A percentile compares a stretch with the other conserved stretches of the same genome.
Evolutionary conservation across 2,888 invertebrate genomes (phyloP).

Genomic region (Drosophila stalkeri): DNA sequence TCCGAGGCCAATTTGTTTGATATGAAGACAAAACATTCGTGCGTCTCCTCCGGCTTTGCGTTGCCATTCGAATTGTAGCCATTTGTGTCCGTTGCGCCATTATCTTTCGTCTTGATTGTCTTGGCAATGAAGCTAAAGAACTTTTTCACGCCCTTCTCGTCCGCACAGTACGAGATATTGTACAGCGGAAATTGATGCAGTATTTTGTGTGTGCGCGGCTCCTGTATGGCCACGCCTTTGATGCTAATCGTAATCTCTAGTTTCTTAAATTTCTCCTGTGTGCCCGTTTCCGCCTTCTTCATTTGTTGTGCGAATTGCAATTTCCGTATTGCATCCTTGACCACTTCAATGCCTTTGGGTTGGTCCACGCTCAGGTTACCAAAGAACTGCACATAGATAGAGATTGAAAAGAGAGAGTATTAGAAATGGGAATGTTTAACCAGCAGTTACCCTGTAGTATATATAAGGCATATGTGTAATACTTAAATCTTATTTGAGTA

Average conservation of each 20-base stretch:
- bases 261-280: conserved; percentile 92
- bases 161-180: conserved; percentile 99
- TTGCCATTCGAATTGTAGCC: conserved; percentile 54
- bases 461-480: too few relatives aligned
- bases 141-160: conserved; percentile 98
- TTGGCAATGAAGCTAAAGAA: conserved; percentile 90
- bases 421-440: background rate
- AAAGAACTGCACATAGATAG: conserved; percentile 88
- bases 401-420: background rate
- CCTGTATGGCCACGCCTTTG: conserved; percentile 97
- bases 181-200: conserved; percentile 98
- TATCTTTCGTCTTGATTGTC: conserved; percentile 69
- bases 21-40: conserved; percentile 98
- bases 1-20: conserved; percentile 99
- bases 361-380: conserved; percentile 98
- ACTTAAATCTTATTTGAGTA: too few relatives aligned
- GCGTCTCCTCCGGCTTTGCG: conserved; percentile 88
- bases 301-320: conserved; percentile 97
- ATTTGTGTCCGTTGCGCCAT: conserved; percentile 43
- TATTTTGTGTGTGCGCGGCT: conserved; percentile 91
- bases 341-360: conserved; percentile 98
- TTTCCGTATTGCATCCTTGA: conserved; percentile 98
- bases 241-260: conserved; percentile 98
- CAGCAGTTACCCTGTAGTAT: background rate
- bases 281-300: conserved; percentile 94